These are phyloP conservation scores for Adela reaumurella DNA, from an alignment of 2,888 invertebrate genomes.

Conservation along the genomic window DNA sequence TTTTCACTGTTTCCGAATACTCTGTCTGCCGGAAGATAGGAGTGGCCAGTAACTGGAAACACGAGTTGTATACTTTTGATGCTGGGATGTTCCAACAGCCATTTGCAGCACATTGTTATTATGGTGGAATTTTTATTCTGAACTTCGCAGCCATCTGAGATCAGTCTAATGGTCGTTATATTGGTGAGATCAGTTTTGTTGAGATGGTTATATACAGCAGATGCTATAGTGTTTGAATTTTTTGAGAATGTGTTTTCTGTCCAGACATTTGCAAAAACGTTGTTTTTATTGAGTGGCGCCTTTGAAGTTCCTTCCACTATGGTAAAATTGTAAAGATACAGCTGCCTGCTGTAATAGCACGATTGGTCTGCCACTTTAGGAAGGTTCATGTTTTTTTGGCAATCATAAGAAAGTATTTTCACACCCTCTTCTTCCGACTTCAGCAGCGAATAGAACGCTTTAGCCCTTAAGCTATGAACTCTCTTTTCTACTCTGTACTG, in stretches of 20 bases:
- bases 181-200: constrained; percentile 8
- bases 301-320: constrained; percentile 10
- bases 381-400: constrained; percentile 15
- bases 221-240: constrained; percentile 12
- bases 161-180: constrained; percentile 10
- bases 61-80: constrained; percentile 13
- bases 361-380: constrained; percentile 17
- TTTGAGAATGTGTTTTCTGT: constrained; percentile 13
- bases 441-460: constrained; percentile 16
- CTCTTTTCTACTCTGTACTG: constrained; percentile 14
- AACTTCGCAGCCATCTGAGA: constrained; percentile 16
- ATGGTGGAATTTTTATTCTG: constrained; percentile 16
- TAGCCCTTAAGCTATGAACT: constrained; percentile 15
- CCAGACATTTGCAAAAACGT: constrained; percentile 16
- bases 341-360: constrained; percentile 12
- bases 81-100: constrained; percentile 7
- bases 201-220: constrained; percentile 7
- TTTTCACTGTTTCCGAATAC: constrained; percentile 13
- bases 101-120: constrained; percentile 11
- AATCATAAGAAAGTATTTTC: constrained; percentile 17
- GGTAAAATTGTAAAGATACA: constrained; percentile 14
- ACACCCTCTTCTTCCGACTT: constrained; percentile 12
- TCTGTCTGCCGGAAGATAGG: constrained; percentile 11
- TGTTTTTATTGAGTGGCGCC: constrained; percentile 12
- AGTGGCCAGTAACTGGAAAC: constrained; percentile 15